Evolutionary conservation across 1,140 invertebrate species (phyloP).

Genomic region (Trichoplusia ni): DNA sequence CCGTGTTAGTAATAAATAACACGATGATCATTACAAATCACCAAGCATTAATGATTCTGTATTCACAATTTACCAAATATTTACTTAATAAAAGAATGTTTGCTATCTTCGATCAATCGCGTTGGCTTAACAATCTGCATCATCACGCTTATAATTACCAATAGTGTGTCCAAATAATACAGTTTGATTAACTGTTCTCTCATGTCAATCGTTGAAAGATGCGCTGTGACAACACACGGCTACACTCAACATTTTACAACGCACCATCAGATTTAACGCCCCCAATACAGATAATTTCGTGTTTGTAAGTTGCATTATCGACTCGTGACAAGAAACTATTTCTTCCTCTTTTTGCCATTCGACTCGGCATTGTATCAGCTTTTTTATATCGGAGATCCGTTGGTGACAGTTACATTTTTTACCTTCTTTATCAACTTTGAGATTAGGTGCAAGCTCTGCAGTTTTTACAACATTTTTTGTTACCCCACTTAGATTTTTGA

Average conservation of each 20-base stretch:
- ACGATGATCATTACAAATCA: too few relatives aligned
- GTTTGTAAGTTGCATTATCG: conserved; percentile 62
- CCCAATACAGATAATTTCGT: conserved; percentile 61
- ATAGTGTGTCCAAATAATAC: conserved; percentile 13
- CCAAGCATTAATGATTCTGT: too few relatives aligned
- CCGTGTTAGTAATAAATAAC: too few relatives aligned
- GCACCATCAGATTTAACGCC: conserved; percentile 33
- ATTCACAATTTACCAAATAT: too few relatives aligned
- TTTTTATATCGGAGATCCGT: conserved; percentile 32
- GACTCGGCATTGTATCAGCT: conserved; percentile 22
- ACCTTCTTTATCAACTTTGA: conserved; percentile 63
- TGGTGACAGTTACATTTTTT: conserved; percentile 55
- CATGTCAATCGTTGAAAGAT: conserved; percentile 16
- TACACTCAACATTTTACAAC: conserved; percentile 14
- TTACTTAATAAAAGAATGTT: too few relatives aligned
- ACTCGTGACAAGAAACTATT: conserved; percentile 58
- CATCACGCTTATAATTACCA: conserved; percentile 3
- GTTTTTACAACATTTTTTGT: conserved; percentile 48
- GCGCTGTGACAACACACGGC: conserved; percentile 11
- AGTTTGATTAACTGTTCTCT: conserved; percentile 25
- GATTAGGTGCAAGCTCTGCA: conserved; percentile 67
- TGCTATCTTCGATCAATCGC: neutral
- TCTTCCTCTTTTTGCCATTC: conserved; percentile 43
- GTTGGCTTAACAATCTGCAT: neutral
- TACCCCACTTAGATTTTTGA: conserved; percentile 41